Base-by-base conservation (phyloP, 1,140 invertebrate species). In the Mycetomoellerius zeteki region DNA sequence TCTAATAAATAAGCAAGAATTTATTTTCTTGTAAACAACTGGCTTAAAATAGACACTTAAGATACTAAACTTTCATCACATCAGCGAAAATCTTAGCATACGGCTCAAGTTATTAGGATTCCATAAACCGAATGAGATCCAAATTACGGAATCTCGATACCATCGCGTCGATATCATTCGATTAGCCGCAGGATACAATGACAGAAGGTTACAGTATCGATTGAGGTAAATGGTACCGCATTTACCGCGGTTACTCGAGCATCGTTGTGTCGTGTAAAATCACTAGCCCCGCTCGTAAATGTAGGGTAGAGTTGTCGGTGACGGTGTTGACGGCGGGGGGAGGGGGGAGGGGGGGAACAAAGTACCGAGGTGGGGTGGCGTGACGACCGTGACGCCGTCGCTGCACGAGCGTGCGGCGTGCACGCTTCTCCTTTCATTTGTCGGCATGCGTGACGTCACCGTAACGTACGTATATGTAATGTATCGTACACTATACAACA, bases 381-480 rank as follows among this genome's bases (percentile, higher is more conserved):
- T 24, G 58, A 50, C 56, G 84, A 71, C 75, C 62, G 52, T 80
- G 75, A 81, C 52, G 85, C 60, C 77, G 47, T 14, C 27, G 33
- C 24, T 73, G 73, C 73, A 85, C 82, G 73, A 85, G 58, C 73
- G 58, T 58, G 75, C 50, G 30, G 58, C 62, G 64, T 69, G 75
- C 62, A 80, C 76, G 75, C 75, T 86, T 86, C 75, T 86, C 80
- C 80, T 84, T 84, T 84, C 69, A 24, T 84, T 84, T 30, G 37
- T 19, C 37, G 54, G 37, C 54, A 47, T n/a, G 37, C 54, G 69
- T 84, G 80, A 84, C 80, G 80, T 84, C 80, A 84, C 2, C 21
- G 27, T 33, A 54, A 30, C 33, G 65, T 58, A 73, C 69, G 71
- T 71, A 43, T 43, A 69, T 33, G 75, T 62, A 37, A 69, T 16